phyloP scores from a whole-genome alignment of 2,797 vertebrate species.

The Pelochelys cantorii region DNA sequence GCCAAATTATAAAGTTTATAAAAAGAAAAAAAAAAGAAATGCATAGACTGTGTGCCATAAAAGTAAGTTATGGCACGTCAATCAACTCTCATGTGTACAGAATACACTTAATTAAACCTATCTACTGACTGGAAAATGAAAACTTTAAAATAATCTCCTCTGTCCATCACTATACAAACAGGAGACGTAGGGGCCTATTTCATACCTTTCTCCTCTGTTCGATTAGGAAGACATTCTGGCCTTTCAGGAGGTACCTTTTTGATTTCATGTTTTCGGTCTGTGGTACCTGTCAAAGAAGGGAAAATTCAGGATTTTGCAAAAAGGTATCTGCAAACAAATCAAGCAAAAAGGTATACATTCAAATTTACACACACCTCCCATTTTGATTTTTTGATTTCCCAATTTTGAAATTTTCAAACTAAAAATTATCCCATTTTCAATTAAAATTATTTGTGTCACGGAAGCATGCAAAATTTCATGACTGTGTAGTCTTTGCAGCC shows the following conservation, averaged over 20 bases:
- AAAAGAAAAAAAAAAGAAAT: background rate
- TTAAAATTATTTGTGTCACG: background rate
- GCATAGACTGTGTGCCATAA: background rate
- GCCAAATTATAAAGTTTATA: background rate
- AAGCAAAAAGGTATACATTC: background rate
- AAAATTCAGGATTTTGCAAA: slow-evolving; percentile 34
- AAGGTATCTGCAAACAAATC: background rate
- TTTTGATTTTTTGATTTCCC: background rate
- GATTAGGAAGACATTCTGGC: slow-evolving; percentile 92
- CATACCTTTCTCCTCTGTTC: slow-evolving; percentile 94
- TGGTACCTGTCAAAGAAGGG: slow-evolving; percentile 69
- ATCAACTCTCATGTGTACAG: background rate
- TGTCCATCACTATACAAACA: background rate
- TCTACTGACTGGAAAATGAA: background rate
- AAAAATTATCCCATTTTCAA: background rate
- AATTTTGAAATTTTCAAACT: background rate
- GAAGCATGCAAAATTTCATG: background rate
- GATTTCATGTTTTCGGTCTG: slow-evolving; percentile 91
- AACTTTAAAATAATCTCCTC: background rate
- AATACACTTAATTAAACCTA: background rate
- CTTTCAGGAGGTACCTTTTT: slow-evolving; percentile 96
- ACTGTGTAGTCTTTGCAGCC: background rate
- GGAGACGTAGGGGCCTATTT: slow-evolving; percentile 54
- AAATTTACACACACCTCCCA: background rate
- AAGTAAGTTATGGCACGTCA: background rate